These are phyloP conservation scores for Limnephilus auricula DNA, from an alignment of 2,888 invertebrate genomes.

Conservation along the genomic window DNA sequence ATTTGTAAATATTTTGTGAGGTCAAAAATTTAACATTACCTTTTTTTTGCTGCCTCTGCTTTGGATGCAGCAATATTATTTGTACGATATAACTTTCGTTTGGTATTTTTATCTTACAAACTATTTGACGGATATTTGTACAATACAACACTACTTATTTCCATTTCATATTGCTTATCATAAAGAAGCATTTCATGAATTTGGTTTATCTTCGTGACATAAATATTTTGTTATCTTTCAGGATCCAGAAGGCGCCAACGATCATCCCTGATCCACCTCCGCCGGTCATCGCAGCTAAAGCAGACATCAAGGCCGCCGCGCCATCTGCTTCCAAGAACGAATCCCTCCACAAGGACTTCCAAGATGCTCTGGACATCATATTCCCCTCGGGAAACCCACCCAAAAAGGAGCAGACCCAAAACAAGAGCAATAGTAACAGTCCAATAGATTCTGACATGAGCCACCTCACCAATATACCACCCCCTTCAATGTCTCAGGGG, in stretches of 20 bases:
- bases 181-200: neutral
- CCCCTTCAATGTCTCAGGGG: constrained; percentile 55
- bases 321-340: constrained; percentile 39
- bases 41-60: too few species aligned
- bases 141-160: neutral
- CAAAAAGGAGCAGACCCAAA: constrained; percentile 48
- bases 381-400: constrained; percentile 76
- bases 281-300: constrained; percentile 68
- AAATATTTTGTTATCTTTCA: constrained; percentile 47
- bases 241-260: constrained; percentile 69
- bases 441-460: constrained; percentile 41
- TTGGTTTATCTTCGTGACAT: neutral
- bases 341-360: constrained; percentile 80
- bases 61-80: too few species aligned
- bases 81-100: too few species aligned
- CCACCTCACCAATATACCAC: constrained; percentile 52
- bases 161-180: neutral
- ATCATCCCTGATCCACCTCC: constrained; percentile 67
- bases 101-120: too few species aligned
- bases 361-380: constrained; percentile 82
- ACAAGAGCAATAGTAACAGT: constrained; percentile 12
- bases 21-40: too few species aligned
- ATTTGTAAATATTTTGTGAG: too few species aligned
- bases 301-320: constrained; percentile 67
- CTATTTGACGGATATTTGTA: neutral